phyloP scores from a whole-genome alignment of 2,113 vertebrate species.

The Serilophus lunatus region DNA sequence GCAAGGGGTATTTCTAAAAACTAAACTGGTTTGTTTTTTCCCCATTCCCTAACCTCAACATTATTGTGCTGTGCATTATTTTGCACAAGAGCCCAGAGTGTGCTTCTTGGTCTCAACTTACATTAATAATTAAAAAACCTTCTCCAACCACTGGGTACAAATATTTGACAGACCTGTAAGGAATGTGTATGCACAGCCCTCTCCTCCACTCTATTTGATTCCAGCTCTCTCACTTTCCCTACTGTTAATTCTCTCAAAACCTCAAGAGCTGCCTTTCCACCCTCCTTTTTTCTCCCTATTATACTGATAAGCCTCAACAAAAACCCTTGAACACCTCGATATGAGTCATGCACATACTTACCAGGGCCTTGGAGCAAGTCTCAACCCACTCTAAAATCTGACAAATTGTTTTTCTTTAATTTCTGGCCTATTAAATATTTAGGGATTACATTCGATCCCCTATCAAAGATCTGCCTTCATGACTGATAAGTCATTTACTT shows the following conservation, averaged over 20 bases:
- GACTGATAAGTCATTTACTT: not conserved
- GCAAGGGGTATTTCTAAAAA: not conserved
- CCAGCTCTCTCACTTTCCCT: not conserved
- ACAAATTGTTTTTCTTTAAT: not conserved
- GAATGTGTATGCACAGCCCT: not conserved
- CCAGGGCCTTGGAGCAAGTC: not conserved
- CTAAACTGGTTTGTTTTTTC: not conserved
- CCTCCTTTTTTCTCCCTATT: rapidly evolving
- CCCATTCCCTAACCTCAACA: not conserved
- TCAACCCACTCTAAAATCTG: not conserved
- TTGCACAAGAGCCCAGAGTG: not conserved
- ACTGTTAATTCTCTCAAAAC: not conserved
- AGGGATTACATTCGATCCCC: not conserved
- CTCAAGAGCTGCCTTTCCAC: not conserved
- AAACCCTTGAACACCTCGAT: not conserved
- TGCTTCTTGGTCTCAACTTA: not conserved
- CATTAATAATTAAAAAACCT: not conserved
- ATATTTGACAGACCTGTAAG: not conserved
- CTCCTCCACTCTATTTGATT: no score
- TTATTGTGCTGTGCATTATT: not conserved
- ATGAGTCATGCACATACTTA: not conserved
- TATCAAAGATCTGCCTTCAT: not conserved
- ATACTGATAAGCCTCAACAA: not conserved
- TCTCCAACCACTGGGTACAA: not conserved
- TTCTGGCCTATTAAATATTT: not conserved